phyloP scores from a whole-genome alignment of 2,113 vertebrate species.

The Triplophysa dalaica region DNA sequence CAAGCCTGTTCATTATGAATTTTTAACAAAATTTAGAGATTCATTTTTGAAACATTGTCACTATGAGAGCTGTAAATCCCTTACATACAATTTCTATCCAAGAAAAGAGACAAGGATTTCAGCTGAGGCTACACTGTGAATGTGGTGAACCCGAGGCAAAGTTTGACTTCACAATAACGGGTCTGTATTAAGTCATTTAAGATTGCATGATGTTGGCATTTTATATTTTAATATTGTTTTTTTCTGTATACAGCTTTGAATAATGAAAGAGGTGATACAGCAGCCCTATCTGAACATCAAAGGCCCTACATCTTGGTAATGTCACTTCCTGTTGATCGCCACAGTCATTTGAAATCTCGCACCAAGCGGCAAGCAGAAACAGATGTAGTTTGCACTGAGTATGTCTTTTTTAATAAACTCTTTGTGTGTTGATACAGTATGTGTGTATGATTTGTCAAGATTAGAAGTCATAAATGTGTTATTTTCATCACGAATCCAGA shows the following conservation, averaged over 20 bases:
- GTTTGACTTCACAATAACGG: conserved; percentile 46
- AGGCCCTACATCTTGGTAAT: conserved; percentile 83
- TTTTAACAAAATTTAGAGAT: too few species aligned
- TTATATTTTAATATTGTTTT: background rate
- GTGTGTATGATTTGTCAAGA: background rate
- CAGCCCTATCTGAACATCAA: fast-evolving
- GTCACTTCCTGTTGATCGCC: conserved; percentile 79
- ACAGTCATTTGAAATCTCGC: conserved; percentile 66
- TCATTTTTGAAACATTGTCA: too few species aligned
- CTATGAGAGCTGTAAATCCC: too few species aligned
- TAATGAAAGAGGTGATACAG: conserved; percentile 20
- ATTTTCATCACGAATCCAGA: conserved; percentile 53
- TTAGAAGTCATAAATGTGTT: background rate
- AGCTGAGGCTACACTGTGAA: conserved; percentile 66
- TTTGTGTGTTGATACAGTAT: background rate
- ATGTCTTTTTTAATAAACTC: conserved; percentile 32
- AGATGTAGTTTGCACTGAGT: conserved; percentile 67
- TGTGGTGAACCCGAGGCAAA: conserved; percentile 53
- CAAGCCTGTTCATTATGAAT: too few species aligned
- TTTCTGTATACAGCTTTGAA: background rate
- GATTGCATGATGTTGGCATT: background rate
- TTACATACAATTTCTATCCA: conserved; percentile 9
- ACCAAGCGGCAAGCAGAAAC: conserved; percentile 73
- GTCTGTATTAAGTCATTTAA: conserved; percentile 30
- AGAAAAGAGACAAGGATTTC: conserved; percentile 65